phyloP scores from a whole-genome alignment of 1,140 invertebrate species.

The Achatina immaculata region DNA sequence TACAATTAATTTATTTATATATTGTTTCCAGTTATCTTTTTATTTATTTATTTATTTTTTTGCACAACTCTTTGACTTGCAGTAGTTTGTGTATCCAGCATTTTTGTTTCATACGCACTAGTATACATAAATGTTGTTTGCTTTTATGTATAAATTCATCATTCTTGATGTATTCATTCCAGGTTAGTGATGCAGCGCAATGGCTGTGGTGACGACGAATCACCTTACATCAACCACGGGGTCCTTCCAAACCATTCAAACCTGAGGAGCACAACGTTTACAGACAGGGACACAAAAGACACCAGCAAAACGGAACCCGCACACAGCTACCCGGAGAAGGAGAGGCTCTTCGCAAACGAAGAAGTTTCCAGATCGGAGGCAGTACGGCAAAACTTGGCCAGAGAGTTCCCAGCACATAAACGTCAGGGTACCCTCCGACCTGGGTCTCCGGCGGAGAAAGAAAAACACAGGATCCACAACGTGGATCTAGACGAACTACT shows the following conservation, averaged over 20 bases:
- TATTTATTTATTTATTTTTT: no score
- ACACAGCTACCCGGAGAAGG: conserved; percentile 6
- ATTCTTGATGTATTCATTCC: no score
- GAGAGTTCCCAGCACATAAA: conserved; percentile 20
- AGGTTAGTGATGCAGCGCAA: conserved; percentile 43
- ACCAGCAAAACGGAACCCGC: neutral
- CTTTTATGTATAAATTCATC: no score
- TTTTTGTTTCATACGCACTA: no score
- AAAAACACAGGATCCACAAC: conserved; percentile 31
- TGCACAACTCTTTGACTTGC: no score
- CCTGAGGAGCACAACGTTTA: neutral
- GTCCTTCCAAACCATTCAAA: conserved; percentile 32
- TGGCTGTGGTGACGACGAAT: neutral
- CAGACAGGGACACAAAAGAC: conserved; percentile 22
- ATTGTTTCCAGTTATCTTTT: no score
- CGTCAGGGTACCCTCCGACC: neutral
- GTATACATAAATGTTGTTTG: no score
- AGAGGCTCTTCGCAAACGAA: neutral
- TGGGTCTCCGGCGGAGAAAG: conserved; percentile 32
- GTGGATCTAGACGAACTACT: neutral
- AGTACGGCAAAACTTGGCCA: conserved; percentile 15
- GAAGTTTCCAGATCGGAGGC: neutral
- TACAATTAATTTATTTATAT: no score
- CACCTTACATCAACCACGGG: conserved; percentile 41
- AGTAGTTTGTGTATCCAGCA: no score